Conservation (phyloP, 2,113 vertebrate genomes). For the Opisthocomus hoazin region DNA sequence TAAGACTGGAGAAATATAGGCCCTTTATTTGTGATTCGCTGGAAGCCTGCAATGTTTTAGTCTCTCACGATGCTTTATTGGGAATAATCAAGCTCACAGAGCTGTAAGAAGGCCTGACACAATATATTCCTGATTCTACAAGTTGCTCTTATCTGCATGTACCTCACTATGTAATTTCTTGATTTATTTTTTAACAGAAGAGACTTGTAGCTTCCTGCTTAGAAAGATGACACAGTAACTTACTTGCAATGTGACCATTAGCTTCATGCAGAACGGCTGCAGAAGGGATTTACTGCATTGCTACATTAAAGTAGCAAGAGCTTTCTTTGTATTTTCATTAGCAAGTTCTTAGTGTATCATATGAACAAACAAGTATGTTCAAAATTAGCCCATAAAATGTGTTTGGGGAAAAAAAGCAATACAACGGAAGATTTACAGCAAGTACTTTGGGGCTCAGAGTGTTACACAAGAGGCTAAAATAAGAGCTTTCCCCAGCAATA, state of each 20-base stretch:
- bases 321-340: not conserved
- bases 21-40: not conserved
- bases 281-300: not conserved
- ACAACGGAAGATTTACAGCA: not conserved
- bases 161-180: not conserved
- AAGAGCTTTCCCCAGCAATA: not conserved
- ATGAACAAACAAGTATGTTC: not conserved
- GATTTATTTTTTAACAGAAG: not conserved
- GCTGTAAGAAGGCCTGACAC: not conserved
- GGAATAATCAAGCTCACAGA: not conserved
- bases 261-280: not conserved
- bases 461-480: not conserved
- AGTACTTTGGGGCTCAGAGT: not conserved
- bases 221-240: not conserved
- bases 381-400: not conserved
- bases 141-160: not conserved
- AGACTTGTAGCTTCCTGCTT: not conserved
- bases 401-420: not conserved
- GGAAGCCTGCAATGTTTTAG: not conserved
- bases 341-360: not conserved
- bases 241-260: not conserved
- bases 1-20: not conserved
- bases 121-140: not conserved
- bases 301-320: not conserved
- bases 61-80: not conserved